Evolutionary conservation across 2,888 invertebrate genomes (phyloP).

Genomic region (Geophilus truncorum): DNA sequence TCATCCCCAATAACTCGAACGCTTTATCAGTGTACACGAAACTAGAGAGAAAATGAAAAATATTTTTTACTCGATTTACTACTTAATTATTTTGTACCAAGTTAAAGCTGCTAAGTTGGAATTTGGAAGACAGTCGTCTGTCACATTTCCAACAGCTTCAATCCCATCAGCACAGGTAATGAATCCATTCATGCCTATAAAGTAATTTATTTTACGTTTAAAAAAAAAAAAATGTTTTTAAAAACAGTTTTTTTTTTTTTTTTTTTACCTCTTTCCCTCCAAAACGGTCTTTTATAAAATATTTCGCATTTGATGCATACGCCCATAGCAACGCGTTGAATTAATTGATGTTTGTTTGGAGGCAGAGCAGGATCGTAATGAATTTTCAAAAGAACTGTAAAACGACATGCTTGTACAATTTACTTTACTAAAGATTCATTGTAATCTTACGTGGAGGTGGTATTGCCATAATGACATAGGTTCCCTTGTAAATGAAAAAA

Average conservation of each 20-base stretch:
- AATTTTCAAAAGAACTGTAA: conserved; percentile 45
- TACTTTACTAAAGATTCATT: not conserved
- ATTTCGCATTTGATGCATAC: conserved; percentile 49
- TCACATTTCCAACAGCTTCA: conserved; percentile 34
- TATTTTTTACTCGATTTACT: not conserved
- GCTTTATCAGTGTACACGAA: conserved; percentile 45
- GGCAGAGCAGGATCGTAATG: conserved; percentile 47
- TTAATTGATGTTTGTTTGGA: conserved; percentile 45
- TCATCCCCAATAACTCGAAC: conserved; percentile 40
- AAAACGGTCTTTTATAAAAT: conserved; percentile 49
- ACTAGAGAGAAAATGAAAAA: conserved; percentile 38
- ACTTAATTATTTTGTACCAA: conserved; percentile 25
- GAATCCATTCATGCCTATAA: conserved; percentile 37
- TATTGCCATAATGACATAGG: conserved; percentile 46
- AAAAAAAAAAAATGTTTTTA: not conserved
- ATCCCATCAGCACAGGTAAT: conserved; percentile 37
- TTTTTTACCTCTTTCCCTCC: conserved; percentile 49
- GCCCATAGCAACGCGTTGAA: conserved; percentile 49
- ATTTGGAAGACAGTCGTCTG: conserved; percentile 36
- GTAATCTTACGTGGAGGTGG: conserved; percentile 42
- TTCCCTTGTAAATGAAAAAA: conserved; percentile 37
- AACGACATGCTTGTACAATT: too few relatives aligned
- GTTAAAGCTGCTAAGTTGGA: conserved; percentile 33
- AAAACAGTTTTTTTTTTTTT: too few relatives aligned
- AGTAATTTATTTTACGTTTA: not conserved